Percentiles rank a stretch among this genome's conserved stretches.
Conservation (phyloP, 2,797 vertebrate genomes). For the Melanotaenia maccullochi region DNA sequence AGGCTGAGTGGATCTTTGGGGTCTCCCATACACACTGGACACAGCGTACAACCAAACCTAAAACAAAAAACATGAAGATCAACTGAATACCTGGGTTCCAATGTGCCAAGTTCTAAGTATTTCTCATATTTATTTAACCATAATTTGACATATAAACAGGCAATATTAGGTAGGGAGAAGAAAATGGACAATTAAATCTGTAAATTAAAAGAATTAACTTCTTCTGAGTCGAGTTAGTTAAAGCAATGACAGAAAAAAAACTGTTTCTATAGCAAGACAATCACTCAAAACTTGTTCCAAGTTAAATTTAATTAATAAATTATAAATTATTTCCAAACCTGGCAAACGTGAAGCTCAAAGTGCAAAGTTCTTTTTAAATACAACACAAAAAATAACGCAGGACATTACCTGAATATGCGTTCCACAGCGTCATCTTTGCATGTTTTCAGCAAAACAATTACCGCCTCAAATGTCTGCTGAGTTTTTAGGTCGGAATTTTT, state of each 20-base stretch:
- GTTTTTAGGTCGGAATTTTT: slow-evolving; percentile 87
- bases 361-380: not conserved
- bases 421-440: slow-evolving; percentile 86
- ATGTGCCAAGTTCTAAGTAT: not conserved
- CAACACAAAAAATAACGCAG: not conserved
- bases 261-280: no score
- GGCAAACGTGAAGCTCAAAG: not conserved
- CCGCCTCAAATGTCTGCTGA: slow-evolving; percentile 82
- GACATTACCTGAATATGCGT: slow-evolving; percentile 82
- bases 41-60: slow-evolving; percentile 83
- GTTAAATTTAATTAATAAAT: no score
- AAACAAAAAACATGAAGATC: slow-evolving; percentile 7
- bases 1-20: slow-evolving; percentile 85
- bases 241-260: not conserved
- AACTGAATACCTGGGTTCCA: slow-evolving; percentile 1
- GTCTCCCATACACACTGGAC: slow-evolving; percentile 87
- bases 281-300: no score
- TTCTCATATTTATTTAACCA: not conserved
- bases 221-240: no score
- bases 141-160: not conserved
- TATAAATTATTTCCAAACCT: not conserved
- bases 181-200: not conserved
- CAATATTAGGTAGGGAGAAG: not conserved
- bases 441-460: slow-evolving; percentile 83
- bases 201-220: not conserved